phyloP scores from a whole-genome alignment of 2,888 invertebrate species.

The Galeopsomyia nigrocyanea region DNA sequence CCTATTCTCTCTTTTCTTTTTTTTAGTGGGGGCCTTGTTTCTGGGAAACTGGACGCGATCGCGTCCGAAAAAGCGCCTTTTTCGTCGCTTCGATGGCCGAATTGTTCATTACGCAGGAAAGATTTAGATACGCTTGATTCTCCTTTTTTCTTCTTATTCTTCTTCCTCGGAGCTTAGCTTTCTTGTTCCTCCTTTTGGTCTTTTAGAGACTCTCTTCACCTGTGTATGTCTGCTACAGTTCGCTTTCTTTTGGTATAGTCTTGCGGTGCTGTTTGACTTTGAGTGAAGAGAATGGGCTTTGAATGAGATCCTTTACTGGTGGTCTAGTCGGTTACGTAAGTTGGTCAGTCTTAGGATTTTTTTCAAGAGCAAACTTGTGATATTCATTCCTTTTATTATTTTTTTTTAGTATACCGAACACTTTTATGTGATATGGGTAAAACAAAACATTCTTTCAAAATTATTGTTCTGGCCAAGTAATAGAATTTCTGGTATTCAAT shows the following conservation, averaged over 20 bases:
- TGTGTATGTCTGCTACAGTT: background rate
- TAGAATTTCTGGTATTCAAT: no score
- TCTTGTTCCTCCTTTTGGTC: background rate
- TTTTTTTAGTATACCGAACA: no score
- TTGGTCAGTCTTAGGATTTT: background rate
- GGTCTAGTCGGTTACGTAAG: constrained; percentile 1
- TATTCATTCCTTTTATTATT: no score
- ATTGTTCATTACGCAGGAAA: constrained; percentile 38
- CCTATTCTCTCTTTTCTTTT: constrained; percentile 2
- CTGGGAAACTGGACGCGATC: constrained; percentile 22
- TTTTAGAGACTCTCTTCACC: background rate
- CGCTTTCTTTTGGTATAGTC: constrained; percentile 11
- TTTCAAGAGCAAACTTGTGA: no score
- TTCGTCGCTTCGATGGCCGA: constrained; percentile 30
- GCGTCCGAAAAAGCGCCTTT: constrained; percentile 10
- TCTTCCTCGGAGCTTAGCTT: background rate
- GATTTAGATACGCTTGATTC: constrained; percentile 40
- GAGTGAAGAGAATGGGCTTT: constrained; percentile 40
- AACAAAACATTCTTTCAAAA: no score
- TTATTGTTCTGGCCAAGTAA: no score
- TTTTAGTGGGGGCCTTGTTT: constrained; percentile 5
- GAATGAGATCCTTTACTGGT: constrained; percentile 7
- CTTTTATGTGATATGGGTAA: no score
- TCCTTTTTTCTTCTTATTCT: background rate
- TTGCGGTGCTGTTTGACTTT: constrained; percentile 52